These are phyloP conservation scores for Plectus sambesii DNA, from an alignment of 1,140 invertebrate species.

Conservation along the genomic window DNA sequence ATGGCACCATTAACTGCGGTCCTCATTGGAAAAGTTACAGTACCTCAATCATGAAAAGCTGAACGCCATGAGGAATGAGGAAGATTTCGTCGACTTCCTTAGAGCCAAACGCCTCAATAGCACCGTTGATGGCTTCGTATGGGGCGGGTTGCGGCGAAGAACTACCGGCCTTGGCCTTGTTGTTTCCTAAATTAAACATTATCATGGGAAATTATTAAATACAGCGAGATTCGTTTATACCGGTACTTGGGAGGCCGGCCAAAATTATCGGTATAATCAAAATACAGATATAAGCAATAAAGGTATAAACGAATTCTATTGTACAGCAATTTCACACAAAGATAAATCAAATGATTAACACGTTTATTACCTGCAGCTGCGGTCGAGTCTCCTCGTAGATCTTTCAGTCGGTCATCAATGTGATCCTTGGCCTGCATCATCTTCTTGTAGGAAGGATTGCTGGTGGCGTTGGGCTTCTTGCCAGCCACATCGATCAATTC, in stretches of 20 bases:
- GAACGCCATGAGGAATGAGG: slow-evolving; percentile 26
- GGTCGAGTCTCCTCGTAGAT: slow-evolving; percentile 9
- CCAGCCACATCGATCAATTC: slow-evolving; percentile 23
- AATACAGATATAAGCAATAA: too few relatives aligned
- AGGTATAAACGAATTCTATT: too few relatives aligned
- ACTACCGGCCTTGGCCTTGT: too few relatives aligned
- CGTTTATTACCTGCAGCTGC: slow-evolving; percentile 1
- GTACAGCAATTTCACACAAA: slow-evolving; percentile 10
- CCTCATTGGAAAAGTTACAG: too few relatives aligned
- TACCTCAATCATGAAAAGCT: slow-evolving; percentile 24
- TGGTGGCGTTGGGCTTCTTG: slow-evolving; percentile 15
- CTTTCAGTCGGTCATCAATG: slow-evolving; percentile 13
- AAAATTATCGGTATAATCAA: too few relatives aligned
- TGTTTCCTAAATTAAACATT: slow-evolving; percentile 15
- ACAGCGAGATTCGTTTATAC: background rate
- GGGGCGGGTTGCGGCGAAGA: too few relatives aligned
- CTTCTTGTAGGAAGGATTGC: slow-evolving; percentile 19
- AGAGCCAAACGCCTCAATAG: slow-evolving; percentile 17
- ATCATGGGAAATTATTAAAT: background rate
- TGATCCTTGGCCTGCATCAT: slow-evolving; percentile 17
- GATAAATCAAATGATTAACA: background rate
- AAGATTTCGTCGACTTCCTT: slow-evolving; percentile 23
- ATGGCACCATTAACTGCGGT: too few relatives aligned
- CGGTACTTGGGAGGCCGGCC: too few relatives aligned
- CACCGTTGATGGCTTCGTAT: slow-evolving; percentile 13